These are phyloP conservation scores for Flexamia atlantica DNA, from an alignment of 2,888 invertebrate genomes.

Conservation along the genomic window DNA sequence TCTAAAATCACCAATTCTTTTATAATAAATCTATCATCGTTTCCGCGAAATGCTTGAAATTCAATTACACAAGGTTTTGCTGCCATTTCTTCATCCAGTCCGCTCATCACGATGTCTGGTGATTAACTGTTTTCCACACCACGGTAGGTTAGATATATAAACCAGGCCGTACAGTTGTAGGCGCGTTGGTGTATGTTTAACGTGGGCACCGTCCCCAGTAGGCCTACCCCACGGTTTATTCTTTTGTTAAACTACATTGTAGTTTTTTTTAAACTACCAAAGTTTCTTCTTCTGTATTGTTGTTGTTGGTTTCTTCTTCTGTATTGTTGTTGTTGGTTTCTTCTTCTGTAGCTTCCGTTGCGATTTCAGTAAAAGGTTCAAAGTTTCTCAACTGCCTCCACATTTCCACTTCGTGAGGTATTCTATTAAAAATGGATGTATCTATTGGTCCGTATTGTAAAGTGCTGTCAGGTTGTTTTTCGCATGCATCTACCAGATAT, in stretches of 20 bases:
- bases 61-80: neutral
- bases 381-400: neutral
- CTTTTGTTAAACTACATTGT: neutral
- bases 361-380: neutral
- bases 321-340: too few species aligned
- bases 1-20: constrained; percentile 29
- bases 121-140: constrained; percentile 25
- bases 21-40: neutral
- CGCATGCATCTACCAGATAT: neutral
- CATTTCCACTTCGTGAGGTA: neutral
- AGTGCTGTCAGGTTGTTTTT: neutral
- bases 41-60: constrained; percentile 3
- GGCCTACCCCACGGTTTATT: constrained; percentile 17
- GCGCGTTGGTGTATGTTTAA: constrained; percentile 36
- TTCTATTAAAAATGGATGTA: constrained; percentile 17
- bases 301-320: neutral
- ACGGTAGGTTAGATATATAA: constrained; percentile 41
- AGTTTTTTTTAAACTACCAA: neutral
- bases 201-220: constrained; percentile 35
- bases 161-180: constrained; percentile 36
- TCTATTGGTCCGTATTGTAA: constrained; percentile 1
- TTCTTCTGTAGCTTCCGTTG: neutral
- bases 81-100: neutral
- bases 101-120: neutral
- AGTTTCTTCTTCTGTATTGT: neutral